These are phyloP conservation scores for Macquaria australasica DNA, from an alignment of 2,113 vertebrate genomes.

Conservation along the genomic window DNA sequence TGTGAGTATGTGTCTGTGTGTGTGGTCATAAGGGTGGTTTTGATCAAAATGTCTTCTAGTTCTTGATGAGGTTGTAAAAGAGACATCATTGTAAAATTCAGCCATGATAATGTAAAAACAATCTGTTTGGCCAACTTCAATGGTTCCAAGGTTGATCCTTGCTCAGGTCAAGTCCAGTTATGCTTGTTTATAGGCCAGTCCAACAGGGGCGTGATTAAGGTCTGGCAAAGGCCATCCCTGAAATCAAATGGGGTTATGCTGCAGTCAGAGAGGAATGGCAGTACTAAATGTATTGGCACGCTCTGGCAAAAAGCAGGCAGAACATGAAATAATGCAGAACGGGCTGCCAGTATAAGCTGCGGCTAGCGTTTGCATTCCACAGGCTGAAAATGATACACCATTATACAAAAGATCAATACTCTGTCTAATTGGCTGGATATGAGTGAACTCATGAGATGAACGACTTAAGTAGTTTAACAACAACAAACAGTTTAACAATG, in stretches of 20 bases:
- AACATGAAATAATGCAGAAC: neutral
- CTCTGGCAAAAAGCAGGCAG: neutral
- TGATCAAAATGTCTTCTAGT: neutral
- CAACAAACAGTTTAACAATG: no score
- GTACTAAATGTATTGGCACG: neutral
- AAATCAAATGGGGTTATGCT: neutral
- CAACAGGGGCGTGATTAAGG: neutral
- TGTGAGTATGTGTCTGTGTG: conserved; percentile 16
- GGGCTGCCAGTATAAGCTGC: neutral
- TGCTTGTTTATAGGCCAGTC: neutral
- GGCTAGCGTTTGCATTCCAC: neutral
- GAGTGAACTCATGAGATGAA: neutral
- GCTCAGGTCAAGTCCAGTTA: neutral
- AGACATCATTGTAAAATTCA: neutral
- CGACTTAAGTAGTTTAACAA: neutral
- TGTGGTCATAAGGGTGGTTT: conserved; percentile 15
- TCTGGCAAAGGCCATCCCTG: neutral
- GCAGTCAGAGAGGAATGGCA: conserved; percentile 14
- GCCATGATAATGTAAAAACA: neutral
- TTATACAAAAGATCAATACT: neutral
- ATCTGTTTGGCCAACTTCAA: neutral
- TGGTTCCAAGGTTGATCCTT: neutral
- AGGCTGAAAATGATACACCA: neutral
- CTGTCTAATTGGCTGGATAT: neutral
- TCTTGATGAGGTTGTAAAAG: neutral